Evolutionary conservation across 2,888 invertebrate species (phyloP).

Genomic region (Sarcophaga caerulescens): DNA sequence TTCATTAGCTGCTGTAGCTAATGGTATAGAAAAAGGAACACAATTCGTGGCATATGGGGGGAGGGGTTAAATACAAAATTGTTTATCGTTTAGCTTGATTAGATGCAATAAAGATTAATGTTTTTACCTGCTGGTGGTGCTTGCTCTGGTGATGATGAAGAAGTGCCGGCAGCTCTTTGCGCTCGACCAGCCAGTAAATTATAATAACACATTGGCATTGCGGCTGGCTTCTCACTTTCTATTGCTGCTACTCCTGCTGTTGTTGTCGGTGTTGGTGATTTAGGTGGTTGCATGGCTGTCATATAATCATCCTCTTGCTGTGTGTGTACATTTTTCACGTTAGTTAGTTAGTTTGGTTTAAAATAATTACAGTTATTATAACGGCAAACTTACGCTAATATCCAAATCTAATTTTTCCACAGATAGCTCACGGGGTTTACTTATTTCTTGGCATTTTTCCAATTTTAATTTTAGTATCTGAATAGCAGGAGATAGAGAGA

Average conservation of each 20-base stretch:
- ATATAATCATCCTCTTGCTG: constrained; percentile 75
- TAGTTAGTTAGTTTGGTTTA: neutral
- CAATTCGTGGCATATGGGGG: neutral
- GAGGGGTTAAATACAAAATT: neutral
- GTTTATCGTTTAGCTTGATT: constrained; percentile 31
- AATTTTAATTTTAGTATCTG: constrained; percentile 79
- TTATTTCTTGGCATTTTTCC: constrained; percentile 75
- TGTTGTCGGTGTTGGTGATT: constrained; percentile 72
- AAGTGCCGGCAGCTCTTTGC: constrained; percentile 78
- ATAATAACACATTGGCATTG: constrained; percentile 80
- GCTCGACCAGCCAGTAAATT: constrained; percentile 79
- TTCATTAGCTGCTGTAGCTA: constrained; percentile 83
- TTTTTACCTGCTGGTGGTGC: constrained; percentile 77
- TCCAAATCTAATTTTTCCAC: constrained; percentile 75
- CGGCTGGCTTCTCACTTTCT: constrained; percentile 79
- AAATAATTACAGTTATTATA: neutral
- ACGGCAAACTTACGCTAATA: constrained; percentile 64
- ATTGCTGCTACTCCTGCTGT: constrained; percentile 23
- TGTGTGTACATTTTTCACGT: neutral
- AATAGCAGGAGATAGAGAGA: too few relatives aligned
- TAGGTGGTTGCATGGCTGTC: constrained; percentile 74
- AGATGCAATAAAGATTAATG: neutral
- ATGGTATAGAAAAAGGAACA: neutral
- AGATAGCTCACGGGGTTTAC: constrained; percentile 73
- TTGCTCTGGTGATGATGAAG: constrained; percentile 80